These are phyloP conservation scores for Heterochromis multidens DNA, from an alignment of 2,113 vertebrate species.

Conservation along the genomic window DNA sequence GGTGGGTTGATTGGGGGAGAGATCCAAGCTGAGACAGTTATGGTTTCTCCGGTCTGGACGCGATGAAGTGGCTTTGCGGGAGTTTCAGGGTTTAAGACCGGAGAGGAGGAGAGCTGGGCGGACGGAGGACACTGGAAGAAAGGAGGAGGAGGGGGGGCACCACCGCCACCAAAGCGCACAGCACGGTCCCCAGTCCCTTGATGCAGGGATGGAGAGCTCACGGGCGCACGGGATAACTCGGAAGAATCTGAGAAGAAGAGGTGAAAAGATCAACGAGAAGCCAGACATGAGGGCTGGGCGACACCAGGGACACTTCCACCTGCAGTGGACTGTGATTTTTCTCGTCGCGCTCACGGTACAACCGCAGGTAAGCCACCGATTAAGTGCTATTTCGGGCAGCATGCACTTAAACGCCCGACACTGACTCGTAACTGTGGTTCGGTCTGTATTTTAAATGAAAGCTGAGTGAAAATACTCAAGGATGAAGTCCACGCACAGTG, in stretches of 20 bases:
- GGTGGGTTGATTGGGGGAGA: constrained; percentile 1
- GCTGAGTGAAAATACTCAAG: neutral
- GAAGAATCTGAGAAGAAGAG: neutral
- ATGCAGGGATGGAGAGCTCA: constrained; percentile 54
- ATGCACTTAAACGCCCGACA: constrained; percentile 33
- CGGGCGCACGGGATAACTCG: constrained; percentile 27
- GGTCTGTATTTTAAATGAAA: neutral
- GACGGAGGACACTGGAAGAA: constrained; percentile 15
- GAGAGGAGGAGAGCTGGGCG: constrained; percentile 38
- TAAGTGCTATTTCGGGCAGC: constrained; percentile 70
- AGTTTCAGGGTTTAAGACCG: constrained; percentile 45
- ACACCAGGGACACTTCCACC: constrained; percentile 56
- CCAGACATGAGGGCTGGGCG: constrained; percentile 27
- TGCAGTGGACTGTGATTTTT: constrained; percentile 63
- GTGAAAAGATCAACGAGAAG: constrained; percentile 6
- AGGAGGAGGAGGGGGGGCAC: neutral
- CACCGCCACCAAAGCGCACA: constrained; percentile 26
- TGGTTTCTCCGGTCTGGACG: constrained; percentile 19
- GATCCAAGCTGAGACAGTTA: constrained; percentile 16
- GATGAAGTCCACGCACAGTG: neutral
- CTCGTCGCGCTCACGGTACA: constrained; percentile 71
- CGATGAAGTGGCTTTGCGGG: constrained; percentile 55
- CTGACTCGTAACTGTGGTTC: constrained; percentile 29
- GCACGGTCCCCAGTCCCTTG: constrained; percentile 14
- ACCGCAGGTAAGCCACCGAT: constrained; percentile 75